Base-by-base conservation (phyloP, 2,888 invertebrate species). In the Pyrocoelia pectoralis region DNA sequence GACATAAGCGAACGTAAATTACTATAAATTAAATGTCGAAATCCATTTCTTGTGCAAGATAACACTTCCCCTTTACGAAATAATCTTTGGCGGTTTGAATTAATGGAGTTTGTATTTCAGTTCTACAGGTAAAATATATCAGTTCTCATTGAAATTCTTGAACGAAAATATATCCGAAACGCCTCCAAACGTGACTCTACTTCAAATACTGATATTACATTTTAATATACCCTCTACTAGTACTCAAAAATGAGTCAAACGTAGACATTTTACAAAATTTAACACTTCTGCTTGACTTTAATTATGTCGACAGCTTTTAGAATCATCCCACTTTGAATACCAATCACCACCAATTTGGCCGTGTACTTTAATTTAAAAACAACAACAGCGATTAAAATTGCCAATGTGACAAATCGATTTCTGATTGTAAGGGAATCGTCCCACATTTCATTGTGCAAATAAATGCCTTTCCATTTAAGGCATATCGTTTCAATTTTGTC, bases 81-180 rank as follows among this genome's bases (percentile, higher is more conserved):
- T n/a, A n/a, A n/a, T n/a, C n/a, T n/a, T n/a, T n/a, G n/a, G n/a
- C n/a, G n/a, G n/a, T 24, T 24, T 3, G 24, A 6, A 24, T 24
- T 24, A 24, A 24, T 24, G 24, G 4, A 24, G 4, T 24, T 3
- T 24, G 24, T 24, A 6, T 24, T 24, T 24, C 6, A 24, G 54
- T 62, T 40, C 53, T 54, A 57, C 62, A 62, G 62, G 62, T 62
- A 48, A 54, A 50, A 57, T 49, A 48, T 53, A 62, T 57, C 57
- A 53, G n/a, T 33, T 29, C 5, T 58, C 63, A 58, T 63, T 63
- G 58, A 41, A 50, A 63, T 63, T 58, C 63, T 13, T 54, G 28
- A 58, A 63, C 43, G 63, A 24, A 63, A 58, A 63, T 63, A 43
- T 57, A 63, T 63, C 63, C 58, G 58, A 62, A 63, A 58, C 58